phyloP scores from a whole-genome alignment of 2,888 invertebrate genomes.

The Pseudococcus viburni region DNA sequence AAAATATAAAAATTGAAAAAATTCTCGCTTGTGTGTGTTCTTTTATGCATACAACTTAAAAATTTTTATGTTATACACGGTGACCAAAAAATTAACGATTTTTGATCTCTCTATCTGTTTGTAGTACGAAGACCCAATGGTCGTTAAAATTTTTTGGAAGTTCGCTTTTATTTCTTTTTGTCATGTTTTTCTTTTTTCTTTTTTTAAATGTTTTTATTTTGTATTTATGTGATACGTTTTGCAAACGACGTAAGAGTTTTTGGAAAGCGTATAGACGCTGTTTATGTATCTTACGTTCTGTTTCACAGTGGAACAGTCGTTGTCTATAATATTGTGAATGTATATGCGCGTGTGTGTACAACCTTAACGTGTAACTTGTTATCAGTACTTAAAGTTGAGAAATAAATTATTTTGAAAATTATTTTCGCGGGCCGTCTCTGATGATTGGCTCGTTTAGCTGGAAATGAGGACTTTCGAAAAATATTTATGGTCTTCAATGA shows the following conservation, averaged over 20 bases:
- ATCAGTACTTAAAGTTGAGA: slow-evolving; percentile 55
- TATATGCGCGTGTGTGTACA: slow-evolving; percentile 48
- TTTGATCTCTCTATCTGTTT: slow-evolving; percentile 37
- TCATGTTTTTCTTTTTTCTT: slow-evolving; percentile 20
- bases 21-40: slow-evolving; percentile 46
- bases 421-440: not conserved
- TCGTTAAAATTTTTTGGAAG: slow-evolving; percentile 50
- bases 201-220: slow-evolving; percentile 45
- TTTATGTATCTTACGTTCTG: slow-evolving; percentile 47
- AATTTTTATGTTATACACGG: not conserved
- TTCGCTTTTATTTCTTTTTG: slow-evolving; percentile 24
- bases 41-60: slow-evolving; percentile 28
- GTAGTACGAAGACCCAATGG: slow-evolving; percentile 23
- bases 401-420: slow-evolving; percentile 42
- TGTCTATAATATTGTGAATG: slow-evolving; percentile 38
- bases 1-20: slow-evolving; percentile 29
- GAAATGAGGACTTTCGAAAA: too few species aligned
- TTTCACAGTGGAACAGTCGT: slow-evolving; percentile 25
- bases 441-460: too few species aligned
- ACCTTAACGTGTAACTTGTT: slow-evolving; percentile 55
- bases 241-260: slow-evolving; percentile 32
- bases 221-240: slow-evolving; percentile 53
- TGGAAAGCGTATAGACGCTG: slow-evolving; percentile 50
- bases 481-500: not conserved
- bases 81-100: slow-evolving; percentile 51